Evolutionary conservation across 2,113 vertebrate species (phyloP), one percentile per base, ranked within the genome.

Genomic region (Argyrosomus japonicus): DNA sequence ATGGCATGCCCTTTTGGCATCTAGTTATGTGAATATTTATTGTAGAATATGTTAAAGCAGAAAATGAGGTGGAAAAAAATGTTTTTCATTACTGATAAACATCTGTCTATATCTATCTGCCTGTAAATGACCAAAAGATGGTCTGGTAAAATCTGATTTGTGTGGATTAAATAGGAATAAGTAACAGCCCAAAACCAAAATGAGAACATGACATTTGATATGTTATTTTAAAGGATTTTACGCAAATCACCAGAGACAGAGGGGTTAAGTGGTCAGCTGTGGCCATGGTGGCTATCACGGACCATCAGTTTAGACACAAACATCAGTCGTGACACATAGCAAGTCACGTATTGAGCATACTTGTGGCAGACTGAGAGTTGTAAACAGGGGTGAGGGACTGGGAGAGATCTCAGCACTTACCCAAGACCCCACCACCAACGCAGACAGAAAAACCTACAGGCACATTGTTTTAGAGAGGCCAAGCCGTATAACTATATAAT

Each of bases 401-500:
- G 61, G 70, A 83, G 84, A 72, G 73, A 84, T 83, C 79, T 68
- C 8, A 71, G 83, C 73, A 40, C 23, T 79, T 63, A 85, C 54
- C 54, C 48, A 68, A 84, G 77, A 78, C 71, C 77, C 68, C 48
- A 81, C 80, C 82, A 68, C 70, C 70, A 85, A 85, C 29, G 54
- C 81, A 87, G 84, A 86, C 65, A 89, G 81, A 84, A 89, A 89
- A 90, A 90, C 85, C 91, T 87, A 92, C 78, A 91, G 85, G 78
- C 77, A 79, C 84, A 84, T 81, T 79, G 85, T 92, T 84, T 86
- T 79, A 87, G 60, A 84, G 79, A 86, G 84, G 87, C 88, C 80
- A 86, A 82, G 69, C 79, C 11, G 11, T 85, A 82, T 81, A 90
- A 89, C 89, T 83, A 85, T 89, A 84, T 89, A 92, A 86, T 87